Conservation (phyloP, 2,888 invertebrate genomes). For the Schizotus pectinicornis region DNA sequence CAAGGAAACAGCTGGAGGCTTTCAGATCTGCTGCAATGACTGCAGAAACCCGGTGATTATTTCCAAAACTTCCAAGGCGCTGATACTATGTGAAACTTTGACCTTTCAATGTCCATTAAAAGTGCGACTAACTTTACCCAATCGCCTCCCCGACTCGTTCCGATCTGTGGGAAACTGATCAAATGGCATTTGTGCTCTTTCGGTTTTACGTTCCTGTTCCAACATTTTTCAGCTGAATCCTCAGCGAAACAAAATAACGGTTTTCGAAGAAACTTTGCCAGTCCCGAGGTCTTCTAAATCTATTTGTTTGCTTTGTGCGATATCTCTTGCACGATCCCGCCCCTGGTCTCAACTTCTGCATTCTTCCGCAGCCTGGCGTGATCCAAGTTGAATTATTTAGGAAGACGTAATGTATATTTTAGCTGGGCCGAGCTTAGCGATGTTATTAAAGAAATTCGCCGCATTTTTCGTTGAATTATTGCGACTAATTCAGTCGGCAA, state of each 20-base stretch:
- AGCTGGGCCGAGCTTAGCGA: background rate
- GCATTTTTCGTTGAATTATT: slow-evolving; percentile 20
- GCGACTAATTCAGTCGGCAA: slow-evolving; percentile 29
- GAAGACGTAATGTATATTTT: background rate
- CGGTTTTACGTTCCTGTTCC: slow-evolving; percentile 29
- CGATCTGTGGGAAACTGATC: slow-evolving; percentile 36
- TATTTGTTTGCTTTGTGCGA: background rate
- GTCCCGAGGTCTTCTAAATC: background rate
- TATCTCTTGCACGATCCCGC: background rate
- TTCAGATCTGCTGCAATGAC: too few species aligned
- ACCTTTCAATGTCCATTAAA: slow-evolving; percentile 37
- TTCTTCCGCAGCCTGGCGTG: background rate
- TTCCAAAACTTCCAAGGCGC: background rate
- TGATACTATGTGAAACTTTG: slow-evolving; percentile 24
- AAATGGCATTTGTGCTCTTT: slow-evolving; percentile 36
- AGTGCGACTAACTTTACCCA: slow-evolving; percentile 29
- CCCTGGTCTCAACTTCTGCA: background rate
- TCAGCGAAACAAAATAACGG: slow-evolving; percentile 11
- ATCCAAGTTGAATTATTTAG: background rate
- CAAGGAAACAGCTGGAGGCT: too few species aligned
- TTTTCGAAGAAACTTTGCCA: slow-evolving; percentile 7
- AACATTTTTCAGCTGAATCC: slow-evolving; percentile 9
- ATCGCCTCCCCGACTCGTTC: slow-evolving; percentile 18
- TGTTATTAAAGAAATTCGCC: slow-evolving; percentile 7
- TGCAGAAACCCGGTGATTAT: too few species aligned